Base-by-base conservation (phyloP, 2,888 invertebrate genomes). In the Phymatocera aterrima region DNA sequence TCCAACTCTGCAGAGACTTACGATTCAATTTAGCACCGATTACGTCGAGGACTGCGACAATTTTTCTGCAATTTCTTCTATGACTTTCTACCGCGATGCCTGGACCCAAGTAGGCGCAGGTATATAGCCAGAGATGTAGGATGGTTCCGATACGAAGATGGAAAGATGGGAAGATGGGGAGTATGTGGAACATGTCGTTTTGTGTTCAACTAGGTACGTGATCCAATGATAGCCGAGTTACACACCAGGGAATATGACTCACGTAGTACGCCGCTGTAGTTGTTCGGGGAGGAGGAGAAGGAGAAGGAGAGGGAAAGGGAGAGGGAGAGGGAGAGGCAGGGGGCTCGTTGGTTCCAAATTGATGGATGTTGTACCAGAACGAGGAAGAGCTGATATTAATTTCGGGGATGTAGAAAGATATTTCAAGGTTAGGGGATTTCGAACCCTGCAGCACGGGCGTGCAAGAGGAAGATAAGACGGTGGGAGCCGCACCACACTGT, bases 391-490 rank as follows among this genome's bases (percentile, higher is more conserved):
- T 82, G 88, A 89, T 90, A 90, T 90, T 89, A 90, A 90, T 90
- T 90, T 89, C 82, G 85, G 85, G 87, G 87, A 88, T 86, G 88
- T 87, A 86, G 31, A 15, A 87, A 85, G 87, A 88, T 88, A 86
- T 87, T 87, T 88, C 86, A 86, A 86, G 84, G 79, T 81, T 81
- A 57, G 83, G 85, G 87, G 84, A 86, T 83, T 85, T 84, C 84
- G 84, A 85, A 86, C 87, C 87, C 86, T 74, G 75, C 86, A 61
- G 75, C 72, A 79, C 79, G 81, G 85, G 89, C 87, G 88, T 87
- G 89, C 84, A 85, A 87, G 85, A 87, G 86, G 82, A 86, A 90
- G 90, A 90, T 90, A 90, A 90, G 89, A 87, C 86, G 85, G 83
- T 43, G 79, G 84, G 81, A 83, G 83, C 85, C 84, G n/a, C n/a